Base-by-base conservation (phyloP, 1,140 invertebrate genomes). In the Pseudomyrmex concolor region DNA sequence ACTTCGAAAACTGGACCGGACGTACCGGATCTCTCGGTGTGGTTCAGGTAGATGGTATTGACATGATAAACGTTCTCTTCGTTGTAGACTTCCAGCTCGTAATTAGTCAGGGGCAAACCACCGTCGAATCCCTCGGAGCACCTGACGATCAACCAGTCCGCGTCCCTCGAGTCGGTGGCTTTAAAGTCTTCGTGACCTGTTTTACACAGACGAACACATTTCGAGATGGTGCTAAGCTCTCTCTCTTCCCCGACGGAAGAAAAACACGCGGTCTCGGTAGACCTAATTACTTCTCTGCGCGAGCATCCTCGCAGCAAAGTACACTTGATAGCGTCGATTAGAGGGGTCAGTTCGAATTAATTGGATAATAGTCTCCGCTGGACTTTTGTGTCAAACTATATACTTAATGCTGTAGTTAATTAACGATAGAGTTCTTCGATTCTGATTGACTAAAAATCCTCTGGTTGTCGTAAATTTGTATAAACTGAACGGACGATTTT, bases 101-200 rank as follows among this genome's bases (percentile, higher is more conserved):
- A 98, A 91, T 96, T 96, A 92, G 98, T 98, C 68, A 98, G 96
- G 9, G 97, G 96, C 67, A 98, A 94, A 9, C 97, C 97, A 66
- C 97, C 97, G 91, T 98, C 97, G 92, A 97, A 98, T 84, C 97
- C 97, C 93, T 97, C 97, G 25, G 95, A 95, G 91, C 97, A 98
- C 70, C 97, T 96, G 15, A 98, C 96, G 92, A 96, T 96, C 83
- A 98, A 90, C 13, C 95, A 93, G 43, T 95, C 95, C 63, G 95
- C 95, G 90, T 97, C 96, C 71, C 95, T 94, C 59, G 97, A 96
- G 90, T 98, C 97, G 57, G 96, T 95, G 60, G 97, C 97, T 91
- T 97, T 97, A 92, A 98, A 98, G 60, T 96, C 95, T 13, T 93
- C 92, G 22, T 91, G 89, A 67, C 90, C 92, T 92, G 78, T 73